Evolutionary conservation across 2,888 invertebrate species (phyloP).

Genomic region (Latheticus oryzae): DNA sequence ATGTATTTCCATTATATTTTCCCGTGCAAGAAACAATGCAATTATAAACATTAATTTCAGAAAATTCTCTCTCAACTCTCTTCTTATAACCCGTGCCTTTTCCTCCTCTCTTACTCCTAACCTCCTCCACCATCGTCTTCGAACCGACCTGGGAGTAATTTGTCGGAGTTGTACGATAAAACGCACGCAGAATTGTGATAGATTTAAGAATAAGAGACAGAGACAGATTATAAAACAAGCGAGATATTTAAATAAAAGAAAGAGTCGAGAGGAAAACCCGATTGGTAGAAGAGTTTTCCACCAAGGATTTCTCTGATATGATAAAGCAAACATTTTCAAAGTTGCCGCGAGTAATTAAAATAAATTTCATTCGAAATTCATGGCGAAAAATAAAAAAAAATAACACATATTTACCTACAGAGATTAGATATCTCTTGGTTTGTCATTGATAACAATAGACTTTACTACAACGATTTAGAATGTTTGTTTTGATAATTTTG

Average conservation of each 20-base stretch:
- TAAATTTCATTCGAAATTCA: not conserved
- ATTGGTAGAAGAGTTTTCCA: constrained; percentile 26
- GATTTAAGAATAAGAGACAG: constrained; percentile 64
- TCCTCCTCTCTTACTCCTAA: constrained; percentile 19
- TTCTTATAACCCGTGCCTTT: constrained; percentile 32
- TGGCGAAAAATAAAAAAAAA: constrained; percentile 7
- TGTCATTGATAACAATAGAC: too few species aligned
- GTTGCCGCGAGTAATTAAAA: too few species aligned
- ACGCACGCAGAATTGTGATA: constrained; percentile 65
- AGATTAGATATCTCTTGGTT: too few species aligned
- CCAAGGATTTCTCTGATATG: too few species aligned
- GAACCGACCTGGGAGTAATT: constrained; percentile 62
- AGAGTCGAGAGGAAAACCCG: constrained; percentile 49
- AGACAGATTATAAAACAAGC: constrained; percentile 64
- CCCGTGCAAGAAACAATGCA: constrained; percentile 58
- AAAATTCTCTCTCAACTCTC: constrained; percentile 57
- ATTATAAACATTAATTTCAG: constrained; percentile 62
- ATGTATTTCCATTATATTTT: constrained; percentile 58
- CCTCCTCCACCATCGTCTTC: constrained; percentile 31
- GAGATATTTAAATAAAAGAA: constrained; percentile 62
- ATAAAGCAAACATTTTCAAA: too few species aligned
- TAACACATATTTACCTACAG: too few species aligned
- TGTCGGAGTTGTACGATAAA: constrained; percentile 63
- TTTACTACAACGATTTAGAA: too few species aligned
- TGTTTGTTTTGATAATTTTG: too few species aligned